These are phyloP conservation scores for Drosophila algonquin DNA, from an alignment of 2,888 invertebrate genomes.

Conservation along the genomic window DNA sequence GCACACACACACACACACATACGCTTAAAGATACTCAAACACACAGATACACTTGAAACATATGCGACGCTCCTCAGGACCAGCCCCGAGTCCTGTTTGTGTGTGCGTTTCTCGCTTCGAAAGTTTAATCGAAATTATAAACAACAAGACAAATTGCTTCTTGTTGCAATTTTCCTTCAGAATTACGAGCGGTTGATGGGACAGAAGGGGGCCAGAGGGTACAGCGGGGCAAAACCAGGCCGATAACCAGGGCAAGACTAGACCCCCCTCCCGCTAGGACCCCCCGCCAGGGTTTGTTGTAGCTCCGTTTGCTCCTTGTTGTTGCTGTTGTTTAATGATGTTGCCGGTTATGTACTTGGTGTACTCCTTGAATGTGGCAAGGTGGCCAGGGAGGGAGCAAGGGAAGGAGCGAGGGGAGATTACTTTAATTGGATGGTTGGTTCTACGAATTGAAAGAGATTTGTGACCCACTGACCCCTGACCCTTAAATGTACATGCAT, in stretches of 20 bases:
- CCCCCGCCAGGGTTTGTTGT: neutral
- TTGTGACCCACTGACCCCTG: neutral
- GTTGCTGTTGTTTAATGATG: neutral
- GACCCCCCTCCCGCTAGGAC: neutral
- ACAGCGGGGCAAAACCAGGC: neutral
- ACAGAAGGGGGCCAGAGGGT: no score
- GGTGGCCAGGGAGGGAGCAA: neutral
- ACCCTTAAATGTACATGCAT: neutral
- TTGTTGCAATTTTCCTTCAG: conserved; percentile 68
- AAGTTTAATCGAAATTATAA: conserved; percentile 82
- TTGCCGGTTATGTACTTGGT: conserved; percentile 1
- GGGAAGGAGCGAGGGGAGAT: neutral
- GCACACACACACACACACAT: conserved; percentile 34
- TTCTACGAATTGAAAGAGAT: neutral
- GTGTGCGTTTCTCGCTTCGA: conserved; percentile 55
- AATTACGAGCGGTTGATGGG: neutral
- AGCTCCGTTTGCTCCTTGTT: neutral
- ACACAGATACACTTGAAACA: conserved; percentile 51
- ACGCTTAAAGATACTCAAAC: conserved; percentile 37
- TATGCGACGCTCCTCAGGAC: conserved; percentile 41
- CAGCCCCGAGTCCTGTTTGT: conserved; percentile 13
- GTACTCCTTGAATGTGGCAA: neutral
- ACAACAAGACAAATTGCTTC: conserved; percentile 80
- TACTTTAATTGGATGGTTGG: neutral
- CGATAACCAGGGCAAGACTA: neutral